Evolutionary conservation across 2,797 vertebrate genomes (phyloP).

Genomic region (Rhinoraja longicauda): DNA sequence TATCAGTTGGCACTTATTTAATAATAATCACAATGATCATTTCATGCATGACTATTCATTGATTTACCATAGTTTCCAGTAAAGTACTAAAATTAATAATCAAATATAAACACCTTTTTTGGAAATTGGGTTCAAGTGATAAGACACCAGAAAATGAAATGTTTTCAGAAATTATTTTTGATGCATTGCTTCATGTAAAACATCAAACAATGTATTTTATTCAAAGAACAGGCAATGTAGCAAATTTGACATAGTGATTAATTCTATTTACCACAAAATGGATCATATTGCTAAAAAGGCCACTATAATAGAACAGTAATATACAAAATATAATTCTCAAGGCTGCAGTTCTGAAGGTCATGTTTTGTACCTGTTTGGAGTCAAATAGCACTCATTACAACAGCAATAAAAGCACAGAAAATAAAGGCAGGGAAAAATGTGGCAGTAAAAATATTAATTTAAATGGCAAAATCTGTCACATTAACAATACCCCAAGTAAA

Average conservation of each 20-base stretch:
- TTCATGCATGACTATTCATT: no score
- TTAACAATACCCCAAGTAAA: not conserved
- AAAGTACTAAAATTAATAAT: no score
- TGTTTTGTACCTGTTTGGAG: conserved; percentile 64
- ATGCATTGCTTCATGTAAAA: conserved; percentile 61
- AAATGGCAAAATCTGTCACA: conserved; percentile 25
- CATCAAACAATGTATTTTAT: conserved; percentile 56
- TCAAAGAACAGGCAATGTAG: conserved; percentile 72
- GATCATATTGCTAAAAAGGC: conserved; percentile 64
- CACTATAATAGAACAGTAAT: conserved; percentile 56
- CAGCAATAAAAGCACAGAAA: conserved; percentile 19
- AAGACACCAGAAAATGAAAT: conserved; percentile 62
- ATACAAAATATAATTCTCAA: conserved; percentile 56
- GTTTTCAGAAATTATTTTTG: conserved; percentile 69
- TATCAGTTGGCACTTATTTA: no score
- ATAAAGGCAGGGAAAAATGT: conserved; percentile 56
- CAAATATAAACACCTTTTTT: conserved; percentile 43
- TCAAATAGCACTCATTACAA: conserved; percentile 42
- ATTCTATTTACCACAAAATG: conserved; percentile 58
- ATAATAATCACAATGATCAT: no score
- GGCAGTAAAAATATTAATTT: conserved; percentile 52
- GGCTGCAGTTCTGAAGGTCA: conserved; percentile 53
- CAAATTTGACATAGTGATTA: conserved; percentile 60
- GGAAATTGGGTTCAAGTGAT: conserved; percentile 62
- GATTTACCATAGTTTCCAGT: no score